Evolutionary conservation across 2,888 invertebrate species (phyloP), one percentile per base, ranked within the genome.

Genomic region (Himalopsyche kuldschensis): DNA sequence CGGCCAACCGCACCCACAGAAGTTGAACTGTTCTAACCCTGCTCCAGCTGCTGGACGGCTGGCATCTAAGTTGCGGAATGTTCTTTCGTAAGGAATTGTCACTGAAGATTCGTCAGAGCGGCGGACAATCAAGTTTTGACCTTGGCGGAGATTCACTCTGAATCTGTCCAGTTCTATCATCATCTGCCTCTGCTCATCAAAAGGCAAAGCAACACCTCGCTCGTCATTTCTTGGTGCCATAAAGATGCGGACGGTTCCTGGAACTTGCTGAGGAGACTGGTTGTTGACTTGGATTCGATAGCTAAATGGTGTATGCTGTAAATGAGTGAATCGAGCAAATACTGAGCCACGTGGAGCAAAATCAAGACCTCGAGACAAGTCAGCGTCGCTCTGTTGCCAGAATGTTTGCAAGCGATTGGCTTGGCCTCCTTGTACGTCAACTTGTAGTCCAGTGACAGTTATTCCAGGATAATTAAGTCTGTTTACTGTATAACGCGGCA

Each of bases 41-140:
- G 79, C 41, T 0, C n/a, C 27, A 0, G 91, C 93, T 24, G 89
- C 87, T 0, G 95, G 94, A 0, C 95, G 91, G 80, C 89, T 91
- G 1, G 88, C 88, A 87, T 95, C 94, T 87, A 95, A 88, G 88
- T 94, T 93, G 10, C 95, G 93, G 94, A 96, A 97, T 1, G 95
- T 96, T 83, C 95, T 92, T 88, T 96, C 96, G 89, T 95, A 96
- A 0, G 96, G 96, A 88, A 96, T 95, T 11, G 96, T 97, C 15
- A 97, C 94, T 0, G 96, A 94, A 0, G 97, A 97, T 78, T 96
- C 94, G 0, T 90, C 88, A 6, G 96, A 96, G 32, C 90, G 89
- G 15, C 95, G 94, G 0, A 91, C 92, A 79, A 97, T 91, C 0
- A 92, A 93, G 88, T 95, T 96, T 85, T 90, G 90, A 8, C 96